Base-by-base conservation (phyloP, 2,888 invertebrate species). In the Agelastica alni region DNA sequence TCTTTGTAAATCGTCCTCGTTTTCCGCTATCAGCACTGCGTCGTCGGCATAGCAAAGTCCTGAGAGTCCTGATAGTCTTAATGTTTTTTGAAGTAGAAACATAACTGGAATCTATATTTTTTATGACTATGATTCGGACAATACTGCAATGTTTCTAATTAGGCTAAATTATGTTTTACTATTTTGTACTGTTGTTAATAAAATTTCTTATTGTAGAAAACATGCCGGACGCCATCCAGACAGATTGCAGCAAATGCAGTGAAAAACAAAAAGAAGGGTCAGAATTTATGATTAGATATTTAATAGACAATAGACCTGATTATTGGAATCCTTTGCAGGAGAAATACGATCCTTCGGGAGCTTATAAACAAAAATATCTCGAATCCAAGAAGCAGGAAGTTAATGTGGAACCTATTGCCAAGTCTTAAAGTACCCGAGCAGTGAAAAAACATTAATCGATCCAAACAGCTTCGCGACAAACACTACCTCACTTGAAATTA, bases 141-240 rank as follows among this genome's bases (percentile, higher is more conserved):
- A n/a, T n/a, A n/a, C n/a, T n/a, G n/a, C n/a, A n/a, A n/a, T n/a
- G n/a, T n/a, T n/a, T n/a, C n/a, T n/a, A n/a, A n/a, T n/a, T n/a
- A n/a, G n/a, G n/a, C n/a, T n/a, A n/a, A n/a, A n/a, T n/a, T n/a
- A n/a, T n/a, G n/a, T n/a, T n/a, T n/a, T n/a, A n/a, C n/a, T n/a
- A n/a, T n/a, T n/a, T n/a, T n/a, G 3, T 36, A 14, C 10, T 18
- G 12, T n/a, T 7, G 2, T 37, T 37, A 5, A 41, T 13, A 7
- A 20, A 18, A 46, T 51, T 49, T 62, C 42, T 61, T 45, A 58
- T 78, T 79, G 26, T 75, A 88, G 88, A 79, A 51, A 85, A 84
- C 60, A 78, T 89, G 37, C 87, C 88, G 0, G 88, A 89, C 67
- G 88, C 88, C 0, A 83, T 88, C 48, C 77, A 80, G 61, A 85